Conservation (phyloP, 2,797 vertebrate genomes). For the Poecilia picta region DNA sequence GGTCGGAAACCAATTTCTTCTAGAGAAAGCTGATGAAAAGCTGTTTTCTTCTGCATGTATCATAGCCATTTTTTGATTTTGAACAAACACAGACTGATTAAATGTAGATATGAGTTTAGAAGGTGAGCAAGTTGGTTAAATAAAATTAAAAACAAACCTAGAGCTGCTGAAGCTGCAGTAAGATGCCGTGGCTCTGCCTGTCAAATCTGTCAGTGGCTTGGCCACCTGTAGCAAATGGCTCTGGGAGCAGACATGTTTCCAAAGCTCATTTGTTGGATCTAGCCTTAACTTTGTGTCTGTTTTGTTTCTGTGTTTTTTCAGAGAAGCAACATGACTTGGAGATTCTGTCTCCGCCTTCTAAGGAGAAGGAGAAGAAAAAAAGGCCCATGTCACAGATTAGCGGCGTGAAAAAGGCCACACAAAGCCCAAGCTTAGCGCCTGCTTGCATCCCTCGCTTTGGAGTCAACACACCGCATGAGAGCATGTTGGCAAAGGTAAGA, state of each 20-base stretch:
- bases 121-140: not conserved
- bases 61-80: not conserved
- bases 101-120: not conserved
- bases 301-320: slow-evolving; percentile 52
- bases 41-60: not conserved
- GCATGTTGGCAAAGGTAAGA: slow-evolving; percentile 85
- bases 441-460: slow-evolving; percentile 88
- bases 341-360: slow-evolving; percentile 74
- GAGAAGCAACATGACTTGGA: slow-evolving; percentile 93
- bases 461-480: slow-evolving; percentile 87
- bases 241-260: not conserved
- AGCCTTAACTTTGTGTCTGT: not conserved
- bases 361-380: slow-evolving; percentile 86
- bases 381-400: slow-evolving; percentile 90
- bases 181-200: not conserved
- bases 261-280: not conserved
- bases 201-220: not conserved
- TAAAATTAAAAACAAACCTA: not conserved
- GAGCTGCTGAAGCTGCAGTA: not conserved
- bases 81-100: not conserved
- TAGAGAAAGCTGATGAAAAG: not conserved
- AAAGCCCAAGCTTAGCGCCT: slow-evolving; percentile 74
- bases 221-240: not conserved
- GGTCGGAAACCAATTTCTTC: not conserved
- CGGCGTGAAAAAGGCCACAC: slow-evolving; percentile 82